Evolutionary conservation across 2,888 invertebrate species (phyloP).

Genomic region (Pedicia rivosa): DNA sequence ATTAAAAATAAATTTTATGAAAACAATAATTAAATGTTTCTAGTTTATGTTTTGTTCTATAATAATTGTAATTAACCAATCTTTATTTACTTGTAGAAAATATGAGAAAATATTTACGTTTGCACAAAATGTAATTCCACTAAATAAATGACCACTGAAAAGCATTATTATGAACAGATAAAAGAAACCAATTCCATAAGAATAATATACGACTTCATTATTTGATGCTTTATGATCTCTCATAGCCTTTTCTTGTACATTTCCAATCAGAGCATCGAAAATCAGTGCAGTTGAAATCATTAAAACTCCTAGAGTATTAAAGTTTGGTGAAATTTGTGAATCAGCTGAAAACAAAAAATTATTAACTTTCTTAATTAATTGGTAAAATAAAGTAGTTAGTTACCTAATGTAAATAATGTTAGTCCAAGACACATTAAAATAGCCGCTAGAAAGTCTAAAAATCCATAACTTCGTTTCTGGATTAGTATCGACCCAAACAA

Average conservation of each 20-base stretch:
- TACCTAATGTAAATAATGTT: conserved; percentile 71
- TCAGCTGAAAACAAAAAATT: conserved; percentile 53
- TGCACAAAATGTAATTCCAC: conserved; percentile 60
- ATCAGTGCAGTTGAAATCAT: conserved; percentile 73
- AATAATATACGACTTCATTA: conserved; percentile 84
- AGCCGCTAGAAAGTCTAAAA: conserved; percentile 72
- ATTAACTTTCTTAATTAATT: not conserved
- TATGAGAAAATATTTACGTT: conserved; percentile 39
- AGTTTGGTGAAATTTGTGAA: conserved; percentile 58
- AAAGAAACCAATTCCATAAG: conserved; percentile 73
- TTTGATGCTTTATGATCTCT: conserved; percentile 66
- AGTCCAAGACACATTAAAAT: conserved; percentile 76
- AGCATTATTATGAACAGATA: conserved; percentile 64
- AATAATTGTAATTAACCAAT: no score
- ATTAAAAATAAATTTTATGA: no score
- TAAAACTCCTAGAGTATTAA: conserved; percentile 48
- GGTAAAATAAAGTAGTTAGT: not conserved
- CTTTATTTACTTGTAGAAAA: no score
- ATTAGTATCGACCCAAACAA: conserved; percentile 87
- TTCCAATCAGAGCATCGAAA: conserved; percentile 92
- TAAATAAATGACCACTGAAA: conserved; percentile 52
- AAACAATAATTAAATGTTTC: no score
- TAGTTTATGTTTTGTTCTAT: no score
- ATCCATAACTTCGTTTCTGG: conserved; percentile 72
- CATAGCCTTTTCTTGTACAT: conserved; percentile 94